Evolutionary conservation across 2,113 vertebrate genomes (phyloP).

Genomic region (Montifringilla adamsi): DNA sequence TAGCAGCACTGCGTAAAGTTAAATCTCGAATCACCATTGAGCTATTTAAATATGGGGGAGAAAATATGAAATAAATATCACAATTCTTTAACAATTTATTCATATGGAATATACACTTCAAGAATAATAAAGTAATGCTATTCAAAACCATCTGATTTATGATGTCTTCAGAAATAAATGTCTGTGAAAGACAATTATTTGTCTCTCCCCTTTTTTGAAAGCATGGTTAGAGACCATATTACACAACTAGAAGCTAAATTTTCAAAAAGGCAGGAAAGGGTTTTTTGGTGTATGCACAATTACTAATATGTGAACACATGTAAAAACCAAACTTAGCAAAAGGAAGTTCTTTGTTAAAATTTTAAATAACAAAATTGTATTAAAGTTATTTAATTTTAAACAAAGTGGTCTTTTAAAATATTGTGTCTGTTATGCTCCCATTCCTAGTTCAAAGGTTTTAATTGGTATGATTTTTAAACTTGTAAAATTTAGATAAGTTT

Average conservation of each 20-base stretch:
- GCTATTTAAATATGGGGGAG: conserved; percentile 70
- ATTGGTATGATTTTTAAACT: background rate
- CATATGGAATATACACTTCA: background rate
- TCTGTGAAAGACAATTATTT: background rate
- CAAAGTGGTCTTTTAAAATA: background rate
- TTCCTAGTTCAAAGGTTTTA: background rate
- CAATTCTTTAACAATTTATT: background rate
- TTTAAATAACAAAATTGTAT: background rate
- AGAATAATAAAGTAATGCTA: background rate
- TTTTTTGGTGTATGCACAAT: background rate
- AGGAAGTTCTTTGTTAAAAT: background rate
- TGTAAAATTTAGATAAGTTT: background rate
- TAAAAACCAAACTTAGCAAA: background rate
- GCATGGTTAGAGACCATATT: background rate
- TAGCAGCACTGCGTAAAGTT: conserved; percentile 84
- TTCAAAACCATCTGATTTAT: background rate
- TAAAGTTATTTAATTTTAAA: background rate
- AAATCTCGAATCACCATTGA: conserved; percentile 86
- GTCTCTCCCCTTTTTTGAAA: background rate
- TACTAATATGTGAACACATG: background rate
- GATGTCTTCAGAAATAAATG: background rate
- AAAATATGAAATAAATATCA: conserved; percentile 13
- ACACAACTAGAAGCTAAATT: background rate
- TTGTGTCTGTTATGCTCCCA: background rate
- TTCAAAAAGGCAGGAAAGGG: background rate